Base-by-base conservation (phyloP, 2,888 invertebrate genomes). In the Xestia c-nigrum region DNA sequence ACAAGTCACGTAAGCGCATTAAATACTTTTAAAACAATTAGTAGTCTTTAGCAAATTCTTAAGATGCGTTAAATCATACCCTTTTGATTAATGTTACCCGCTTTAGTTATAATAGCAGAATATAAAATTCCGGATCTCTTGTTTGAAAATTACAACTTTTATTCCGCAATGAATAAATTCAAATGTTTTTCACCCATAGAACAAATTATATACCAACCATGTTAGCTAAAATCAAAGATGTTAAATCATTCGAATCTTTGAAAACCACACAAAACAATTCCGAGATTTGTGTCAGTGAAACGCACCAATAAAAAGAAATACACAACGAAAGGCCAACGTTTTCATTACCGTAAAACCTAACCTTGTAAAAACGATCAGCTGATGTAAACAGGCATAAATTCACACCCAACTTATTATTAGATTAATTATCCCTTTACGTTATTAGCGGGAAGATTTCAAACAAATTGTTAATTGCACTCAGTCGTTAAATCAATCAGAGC, bases 401-500 rank as follows among this genome's bases (percentile, higher is more conserved):
- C 52, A 72, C 75, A 69, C 7, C 57, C 38, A 59, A 67, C 14
- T 52, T 55, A 57, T 77, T 65, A 72, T 74, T 66, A 46, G 40
- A 78, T 78, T 74, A 72, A 81, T 84, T 81, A 72, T 80, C 55
- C 73, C 50, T 24, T 47, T 74, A 72, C 43, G 57, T 63, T 57
- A 74, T 65, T 57, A 76, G 55, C 40, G 71, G 43, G 63, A 38
- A 72, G 65, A 67, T 84, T 84, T 85, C 82, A 85, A 85, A 84
- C 84, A 85, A 78, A 78, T 76, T 46, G 50, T 63, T 82, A 85
- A 84, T 84, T 80, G 83, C 73, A 72, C 63, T 77, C 76, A 71
- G 70, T 81, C 81, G 83, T 86, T 76, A 78, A 85, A 76, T 78
- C 76, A 78, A 84, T 85, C 70, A 78, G 40, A 66, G 61, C 76